phyloP scores from a whole-genome alignment of 2,888 invertebrate genomes.

The Tethea ocularis region DNA sequence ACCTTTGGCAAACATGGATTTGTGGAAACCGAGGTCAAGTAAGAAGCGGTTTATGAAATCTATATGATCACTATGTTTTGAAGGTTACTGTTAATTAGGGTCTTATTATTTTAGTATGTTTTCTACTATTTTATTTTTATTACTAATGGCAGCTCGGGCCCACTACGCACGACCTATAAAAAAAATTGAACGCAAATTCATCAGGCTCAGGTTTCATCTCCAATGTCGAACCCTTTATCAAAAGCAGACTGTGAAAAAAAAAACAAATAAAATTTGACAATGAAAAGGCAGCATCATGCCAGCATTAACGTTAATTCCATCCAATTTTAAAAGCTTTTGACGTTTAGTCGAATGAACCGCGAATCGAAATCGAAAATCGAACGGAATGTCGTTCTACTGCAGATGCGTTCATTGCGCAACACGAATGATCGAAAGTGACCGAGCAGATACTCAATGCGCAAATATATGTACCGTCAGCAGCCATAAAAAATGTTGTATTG shows the following conservation, averaged over 20 bases:
- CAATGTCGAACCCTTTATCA: not conserved
- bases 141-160: too few species aligned
- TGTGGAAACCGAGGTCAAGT: constrained; percentile 25
- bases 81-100: not conserved
- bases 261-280: not conserved
- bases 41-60: constrained; percentile 14
- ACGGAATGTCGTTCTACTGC: constrained; percentile 41
- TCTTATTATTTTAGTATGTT: too few species aligned
- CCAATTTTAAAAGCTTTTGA: constrained; percentile 1
- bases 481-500: constrained; percentile 4
- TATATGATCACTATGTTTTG: not conserved
- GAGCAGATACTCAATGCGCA: constrained; percentile 38
- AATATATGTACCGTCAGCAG: constrained; percentile 47
- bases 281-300: not conserved
- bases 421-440: constrained; percentile 67
- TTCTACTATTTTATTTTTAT: too few species aligned
- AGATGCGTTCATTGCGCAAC: constrained; percentile 54
- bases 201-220: not conserved
- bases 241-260: not conserved
- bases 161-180: not conserved
- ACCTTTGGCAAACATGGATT: constrained; percentile 26
- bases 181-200: too few species aligned
- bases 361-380: constrained; percentile 36
- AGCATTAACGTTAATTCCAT: not conserved
- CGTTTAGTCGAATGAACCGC: not conserved